Conservation (phyloP, 1,140 invertebrate species). For the Aphis craccivora region DNA sequence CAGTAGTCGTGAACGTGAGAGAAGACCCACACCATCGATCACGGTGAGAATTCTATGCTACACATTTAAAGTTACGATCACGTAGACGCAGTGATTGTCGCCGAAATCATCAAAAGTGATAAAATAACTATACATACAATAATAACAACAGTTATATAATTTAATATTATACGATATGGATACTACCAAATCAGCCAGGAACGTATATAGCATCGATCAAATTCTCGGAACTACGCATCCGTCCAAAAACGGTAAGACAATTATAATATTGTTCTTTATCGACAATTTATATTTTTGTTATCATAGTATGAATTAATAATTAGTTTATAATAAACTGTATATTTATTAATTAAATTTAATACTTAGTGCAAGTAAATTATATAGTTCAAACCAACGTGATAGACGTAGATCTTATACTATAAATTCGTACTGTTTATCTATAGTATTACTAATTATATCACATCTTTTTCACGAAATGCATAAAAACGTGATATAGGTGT, state of each 20-base stretch:
- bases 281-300: background rate
- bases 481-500: too few species aligned
- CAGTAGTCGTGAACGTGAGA: constrained; percentile 15
- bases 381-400: background rate
- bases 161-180: constrained; percentile 30
- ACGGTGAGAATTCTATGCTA: too few species aligned
- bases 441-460: background rate
- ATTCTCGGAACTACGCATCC: constrained; percentile 59
- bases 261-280: background rate
- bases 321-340: background rate
- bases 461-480: background rate
- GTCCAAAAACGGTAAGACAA: constrained; percentile 52
- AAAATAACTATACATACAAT: background rate
- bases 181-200: constrained; percentile 42
- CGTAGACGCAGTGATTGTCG: background rate
- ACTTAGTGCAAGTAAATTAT: background rate
- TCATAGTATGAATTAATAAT: background rate
- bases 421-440: background rate
- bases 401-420: background rate
- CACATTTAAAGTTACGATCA: background rate
- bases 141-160: background rate
- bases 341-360: background rate
- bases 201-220: constrained; percentile 60
- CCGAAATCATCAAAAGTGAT: background rate
- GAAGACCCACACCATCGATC: background rate